Evolutionary conservation across 2,797 vertebrate genomes (phyloP).

Genomic region (Salmo trutta): DNA sequence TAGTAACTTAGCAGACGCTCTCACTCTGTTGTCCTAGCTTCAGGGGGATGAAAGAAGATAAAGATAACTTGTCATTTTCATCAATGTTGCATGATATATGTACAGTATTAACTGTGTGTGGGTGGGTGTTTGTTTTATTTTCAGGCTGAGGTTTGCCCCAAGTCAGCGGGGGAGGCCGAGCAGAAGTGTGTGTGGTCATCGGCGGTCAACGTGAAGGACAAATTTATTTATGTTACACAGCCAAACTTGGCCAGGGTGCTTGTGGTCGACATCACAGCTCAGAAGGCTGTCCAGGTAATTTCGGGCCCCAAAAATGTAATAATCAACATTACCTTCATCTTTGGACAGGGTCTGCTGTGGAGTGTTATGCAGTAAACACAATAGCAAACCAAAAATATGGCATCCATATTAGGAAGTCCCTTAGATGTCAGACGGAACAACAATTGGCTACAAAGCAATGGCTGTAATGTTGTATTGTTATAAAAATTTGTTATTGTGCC

Average conservation of each 20-base stretch:
- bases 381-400: background rate
- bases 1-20: too few relatives aligned
- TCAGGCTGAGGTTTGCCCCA: conserved; percentile 95
- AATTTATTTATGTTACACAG: conserved; percentile 92
- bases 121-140: conserved; percentile 17
- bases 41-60: conserved; percentile 18
- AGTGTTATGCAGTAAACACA: background rate
- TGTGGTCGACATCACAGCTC: conserved; percentile 92
- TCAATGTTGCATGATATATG: conserved; percentile 38
- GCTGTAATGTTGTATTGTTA: too few relatives aligned
- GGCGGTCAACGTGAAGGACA: conserved; percentile 94
- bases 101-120: conserved; percentile 14
- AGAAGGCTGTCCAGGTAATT: conserved; percentile 95
- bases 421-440: too few relatives aligned
- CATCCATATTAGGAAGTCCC: too few relatives aligned
- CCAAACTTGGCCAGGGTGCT: conserved; percentile 91
- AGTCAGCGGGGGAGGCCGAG: conserved; percentile 72
- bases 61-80: conserved; percentile 44
- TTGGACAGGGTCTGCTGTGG: background rate
- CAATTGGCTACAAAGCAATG: too few relatives aligned
- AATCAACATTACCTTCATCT: background rate
- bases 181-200: conserved; percentile 93
- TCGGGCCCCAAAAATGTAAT: background rate
- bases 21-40: too few relatives aligned
- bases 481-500: too few relatives aligned